Evolutionary conservation across 2,797 vertebrate species (phyloP).

Genomic region (Brotogeris chrysoptera): DNA sequence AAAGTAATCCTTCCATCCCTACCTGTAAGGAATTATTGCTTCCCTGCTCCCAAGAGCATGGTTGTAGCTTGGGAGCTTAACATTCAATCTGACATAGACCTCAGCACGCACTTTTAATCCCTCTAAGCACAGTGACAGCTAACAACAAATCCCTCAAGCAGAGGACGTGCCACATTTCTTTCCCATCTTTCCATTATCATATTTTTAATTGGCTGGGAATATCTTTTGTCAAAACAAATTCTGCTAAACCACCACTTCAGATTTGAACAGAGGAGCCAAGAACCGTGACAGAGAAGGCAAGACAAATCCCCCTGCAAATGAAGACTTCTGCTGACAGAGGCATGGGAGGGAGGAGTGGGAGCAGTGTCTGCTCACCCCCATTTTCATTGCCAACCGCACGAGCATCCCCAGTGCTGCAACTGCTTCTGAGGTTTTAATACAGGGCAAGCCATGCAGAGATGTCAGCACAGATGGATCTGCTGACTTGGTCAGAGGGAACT

Average conservation of each 20-base stretch:
- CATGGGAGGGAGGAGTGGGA: fast-evolving
- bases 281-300: not conserved
- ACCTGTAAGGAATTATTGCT: slow-evolving; percentile 13
- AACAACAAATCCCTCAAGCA: not conserved
- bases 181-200: slow-evolving; percentile 26
- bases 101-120: slow-evolving; percentile 36
- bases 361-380: not conserved
- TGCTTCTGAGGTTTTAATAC: not conserved
- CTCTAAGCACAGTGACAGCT: slow-evolving; percentile 8
- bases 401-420: not conserved
- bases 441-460: not conserved
- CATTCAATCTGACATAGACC: slow-evolving; percentile 2
- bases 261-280: not conserved
- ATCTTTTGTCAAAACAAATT: slow-evolving; percentile 55
- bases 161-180: not conserved
- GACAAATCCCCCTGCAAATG: slow-evolving; percentile 4
- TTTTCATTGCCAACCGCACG: fast-evolving
- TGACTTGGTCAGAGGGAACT: not conserved
- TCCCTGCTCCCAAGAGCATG: not conserved
- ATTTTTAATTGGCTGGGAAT: slow-evolving; percentile 65
- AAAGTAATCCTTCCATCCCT: slow-evolving; percentile 16
- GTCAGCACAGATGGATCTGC: not conserved
- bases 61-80: slow-evolving; percentile 34
- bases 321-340: not conserved
- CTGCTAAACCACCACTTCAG: not conserved